Percentiles rank a stretch among this genome's conserved stretches.
phyloP scores from a whole-genome alignment of 2,888 invertebrate genomes.

The Eupithecia tripunctaria region DNA sequence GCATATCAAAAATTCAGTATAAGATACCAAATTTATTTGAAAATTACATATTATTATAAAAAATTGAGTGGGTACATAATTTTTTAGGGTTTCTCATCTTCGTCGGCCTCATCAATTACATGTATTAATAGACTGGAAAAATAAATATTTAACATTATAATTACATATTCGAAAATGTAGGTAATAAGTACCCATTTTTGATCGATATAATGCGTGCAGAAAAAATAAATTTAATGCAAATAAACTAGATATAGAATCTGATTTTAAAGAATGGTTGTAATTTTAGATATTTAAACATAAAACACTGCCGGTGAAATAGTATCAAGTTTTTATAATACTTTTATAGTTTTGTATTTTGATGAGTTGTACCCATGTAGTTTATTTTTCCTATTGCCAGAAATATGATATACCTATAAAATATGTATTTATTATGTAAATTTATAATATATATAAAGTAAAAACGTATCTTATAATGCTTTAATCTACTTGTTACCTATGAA shows the following conservation, averaged over 20 bases:
- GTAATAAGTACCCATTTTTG: background rate
- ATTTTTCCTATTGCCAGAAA: conserved; percentile 32
- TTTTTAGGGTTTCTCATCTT: background rate
- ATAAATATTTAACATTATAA: background rate
- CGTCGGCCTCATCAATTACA: background rate
- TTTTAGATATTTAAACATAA: conserved; percentile 30
- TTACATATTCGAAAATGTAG: background rate
- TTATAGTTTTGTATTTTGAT: conserved; percentile 32
- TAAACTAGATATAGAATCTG: background rate
- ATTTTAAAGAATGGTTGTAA: conserved; percentile 17
- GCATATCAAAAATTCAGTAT: conserved; percentile 25
- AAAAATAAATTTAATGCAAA: background rate
- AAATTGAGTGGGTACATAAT: background rate
- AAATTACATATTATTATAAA: background rate
- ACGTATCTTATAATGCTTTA: conserved; percentile 42
- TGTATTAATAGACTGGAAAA: background rate
- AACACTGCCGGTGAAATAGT: conserved; percentile 35
- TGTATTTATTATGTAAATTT: conserved; percentile 21
- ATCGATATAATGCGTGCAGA: background rate
- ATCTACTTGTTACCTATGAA: conserved; percentile 20
- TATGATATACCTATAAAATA: conserved; percentile 18
- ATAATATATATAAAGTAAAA: conserved; percentile 25
- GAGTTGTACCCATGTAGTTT: background rate
- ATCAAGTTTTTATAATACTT: conserved; percentile 25
- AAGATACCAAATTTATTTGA: conserved; percentile 1